Conservation (phyloP, 2,797 vertebrate species). For the Antennarius maculatus region DNA sequence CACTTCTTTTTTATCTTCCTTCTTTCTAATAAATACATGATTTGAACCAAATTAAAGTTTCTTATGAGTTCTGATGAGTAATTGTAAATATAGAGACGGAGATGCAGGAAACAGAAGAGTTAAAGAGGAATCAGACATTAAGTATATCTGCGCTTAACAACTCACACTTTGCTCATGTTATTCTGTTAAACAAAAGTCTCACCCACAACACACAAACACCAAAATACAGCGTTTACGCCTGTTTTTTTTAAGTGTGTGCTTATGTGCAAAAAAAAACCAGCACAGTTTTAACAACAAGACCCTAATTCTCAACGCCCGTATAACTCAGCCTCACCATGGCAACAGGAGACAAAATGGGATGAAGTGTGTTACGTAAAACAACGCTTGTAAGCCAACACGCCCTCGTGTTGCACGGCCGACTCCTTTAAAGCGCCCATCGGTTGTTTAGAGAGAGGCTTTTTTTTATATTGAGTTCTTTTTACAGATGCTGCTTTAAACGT, state of each 20-base stretch:
- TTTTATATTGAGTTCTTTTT: constrained; percentile 30
- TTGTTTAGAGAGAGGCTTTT: constrained; percentile 17
- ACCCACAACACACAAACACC: constrained; percentile 11
- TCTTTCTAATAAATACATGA: neutral
- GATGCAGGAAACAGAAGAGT: neutral
- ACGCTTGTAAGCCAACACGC: constrained; percentile 71
- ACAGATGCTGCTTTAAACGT: constrained; percentile 37
- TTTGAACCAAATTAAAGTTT: neutral
- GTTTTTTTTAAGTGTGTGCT: constrained; percentile 21
- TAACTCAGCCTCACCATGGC: constrained; percentile 81
- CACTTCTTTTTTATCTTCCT: constrained; percentile 3
- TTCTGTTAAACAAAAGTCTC: constrained; percentile 10
- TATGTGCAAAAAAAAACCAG: constrained; percentile 41
- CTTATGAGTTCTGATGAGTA: neutral
- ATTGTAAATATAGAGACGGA: neutral
- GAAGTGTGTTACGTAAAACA: constrained; percentile 79
- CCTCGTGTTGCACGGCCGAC: constrained; percentile 52
- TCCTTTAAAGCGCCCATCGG: constrained; percentile 44
- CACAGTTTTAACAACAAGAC: constrained; percentile 64
- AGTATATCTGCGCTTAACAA: neutral
- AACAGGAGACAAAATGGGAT: constrained; percentile 79
- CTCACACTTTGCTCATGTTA: constrained; percentile 2
- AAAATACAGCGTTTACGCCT: constrained; percentile 7
- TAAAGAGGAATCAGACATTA: neutral
- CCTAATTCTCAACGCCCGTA: constrained; percentile 74